A percentile compares a stretch with the other conserved stretches of the same genome.
These are phyloP conservation scores for Varanus salvator DNA, from an alignment of 2,113 vertebrate genomes.

Conservation along the genomic window DNA sequence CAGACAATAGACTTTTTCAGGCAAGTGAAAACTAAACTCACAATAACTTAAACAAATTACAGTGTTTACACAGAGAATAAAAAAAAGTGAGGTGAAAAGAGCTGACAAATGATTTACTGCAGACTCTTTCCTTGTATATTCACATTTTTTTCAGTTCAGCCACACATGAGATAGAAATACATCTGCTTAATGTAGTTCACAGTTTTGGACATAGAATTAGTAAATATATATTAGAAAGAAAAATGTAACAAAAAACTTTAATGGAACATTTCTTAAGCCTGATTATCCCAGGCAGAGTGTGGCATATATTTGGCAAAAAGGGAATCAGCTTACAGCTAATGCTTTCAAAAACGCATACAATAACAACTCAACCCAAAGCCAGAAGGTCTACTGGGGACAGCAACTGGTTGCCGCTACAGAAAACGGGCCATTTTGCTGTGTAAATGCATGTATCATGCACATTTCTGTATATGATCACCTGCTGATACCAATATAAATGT, in stretches of 20 bases:
- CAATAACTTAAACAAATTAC: conserved; percentile 71
- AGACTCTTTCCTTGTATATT: conserved; percentile 57
- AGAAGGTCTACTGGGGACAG: conserved; percentile 3
- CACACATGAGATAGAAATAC: conserved; percentile 34
- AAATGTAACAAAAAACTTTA: conserved; percentile 30
- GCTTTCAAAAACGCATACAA: not conserved
- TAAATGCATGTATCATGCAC: not conserved
- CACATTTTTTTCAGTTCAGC: conserved; percentile 49
- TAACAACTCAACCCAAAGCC: not conserved
- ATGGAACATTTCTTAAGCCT: conserved; percentile 17
- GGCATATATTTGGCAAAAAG: not conserved
- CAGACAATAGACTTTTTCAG: conserved; percentile 71
- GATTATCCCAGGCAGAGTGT: not conserved
- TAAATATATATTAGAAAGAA: conserved; percentile 56
- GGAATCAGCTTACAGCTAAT: not conserved
- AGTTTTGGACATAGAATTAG: conserved; percentile 31
- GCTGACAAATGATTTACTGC: conserved; percentile 61
- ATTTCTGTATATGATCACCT: not conserved
- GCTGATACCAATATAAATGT: not conserved
- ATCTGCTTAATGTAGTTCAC: conserved; percentile 36
- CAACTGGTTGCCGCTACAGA: not conserved
- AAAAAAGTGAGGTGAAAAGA: conserved; percentile 65
- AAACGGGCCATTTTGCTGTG: not conserved
- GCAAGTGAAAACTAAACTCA: conserved; percentile 75
- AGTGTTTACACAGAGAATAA: conserved; percentile 70